Evolutionary conservation across 2,888 invertebrate species (phyloP), one percentile per base, ranked within the genome.

Genomic region (Byasa hedistus): DNA sequence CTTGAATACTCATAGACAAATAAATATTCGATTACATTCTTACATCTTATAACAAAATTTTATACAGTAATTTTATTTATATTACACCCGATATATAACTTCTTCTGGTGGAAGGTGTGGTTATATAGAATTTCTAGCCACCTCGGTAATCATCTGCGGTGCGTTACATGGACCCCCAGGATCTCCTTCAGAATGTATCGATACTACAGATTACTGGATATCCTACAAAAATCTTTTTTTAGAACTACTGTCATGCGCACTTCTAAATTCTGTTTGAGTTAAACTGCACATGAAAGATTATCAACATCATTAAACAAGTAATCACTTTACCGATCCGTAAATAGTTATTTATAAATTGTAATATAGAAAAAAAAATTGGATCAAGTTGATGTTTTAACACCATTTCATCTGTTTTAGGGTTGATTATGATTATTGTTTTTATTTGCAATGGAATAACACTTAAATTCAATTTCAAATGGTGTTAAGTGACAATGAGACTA

Each of bases 1-100:
- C 62, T 64, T 64, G 59, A 52, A 57, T 63, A 68, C 51, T 59
- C 66, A 65, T 54, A 48, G 8, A 39, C 36, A 44, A 58, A 21
- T 58, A 36, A 58, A 39, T 61, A 62, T 21, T 55, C 24, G 7
- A 39, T 24, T 55, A 55, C 39, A 12, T 32, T 39, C 21, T 21
- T 36, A 22, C 52, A 27, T 21, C n/a, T 32, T 10, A 27, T 12
- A 51, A 15, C 22, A 32, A 57, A 57, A 32, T 5, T 2, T 44
- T 17, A 15, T 44, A 44, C 7, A 3, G 2, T 19, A 17, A 19
- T 48, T 48, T n/a, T n/a, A 48, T 48, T 39, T 15, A 15, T 15
- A 39, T 39, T 12, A 39, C 15, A 15, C 39, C 27, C 5, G 27
- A 39, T 12, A 39, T 39, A 39, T 15, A n/a, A 15, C 39, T 39